Evolutionary conservation across 2,113 vertebrate genomes (phyloP).

Genomic region (Gavia stellata): DNA sequence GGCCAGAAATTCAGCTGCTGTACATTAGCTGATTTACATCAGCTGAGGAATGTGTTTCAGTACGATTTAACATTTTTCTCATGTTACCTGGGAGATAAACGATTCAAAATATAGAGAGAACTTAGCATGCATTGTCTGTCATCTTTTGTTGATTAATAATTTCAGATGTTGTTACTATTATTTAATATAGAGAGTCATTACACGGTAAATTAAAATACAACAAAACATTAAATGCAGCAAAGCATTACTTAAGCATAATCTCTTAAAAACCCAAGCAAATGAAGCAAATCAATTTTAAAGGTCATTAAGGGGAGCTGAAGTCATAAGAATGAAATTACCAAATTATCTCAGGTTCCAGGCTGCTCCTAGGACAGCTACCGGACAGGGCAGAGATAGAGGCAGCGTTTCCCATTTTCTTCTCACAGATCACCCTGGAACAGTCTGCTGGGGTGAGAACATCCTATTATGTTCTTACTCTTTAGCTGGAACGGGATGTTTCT

Average conservation of each 20-base stretch:
- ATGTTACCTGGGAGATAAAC: slow-evolving; percentile 10
- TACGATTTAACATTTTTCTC: neutral
- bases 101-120: neutral
- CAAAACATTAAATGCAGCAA: neutral
- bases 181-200: neutral
- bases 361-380: neutral
- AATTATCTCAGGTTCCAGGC: neutral
- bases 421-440: neutral
- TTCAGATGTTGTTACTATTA: slow-evolving; percentile 16
- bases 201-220: slow-evolving; percentile 4
- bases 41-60: neutral
- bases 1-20: slow-evolving; percentile 13
- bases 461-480: neutral
- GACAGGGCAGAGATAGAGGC: neutral
- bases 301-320: neutral
- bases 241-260: slow-evolving; percentile 16
- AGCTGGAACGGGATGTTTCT: neutral
- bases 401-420: neutral
- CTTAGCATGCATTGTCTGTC: neutral
- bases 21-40: slow-evolving; percentile 1
- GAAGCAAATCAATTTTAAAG: slow-evolving; percentile 10
- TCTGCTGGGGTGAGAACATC: neutral
- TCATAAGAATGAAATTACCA: neutral
- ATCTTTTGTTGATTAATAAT: slow-evolving; percentile 13
- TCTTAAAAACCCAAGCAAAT: slow-evolving; percentile 29